phyloP scores from a whole-genome alignment of 2,797 vertebrate species.

The Heliangelus exortis region DNA sequence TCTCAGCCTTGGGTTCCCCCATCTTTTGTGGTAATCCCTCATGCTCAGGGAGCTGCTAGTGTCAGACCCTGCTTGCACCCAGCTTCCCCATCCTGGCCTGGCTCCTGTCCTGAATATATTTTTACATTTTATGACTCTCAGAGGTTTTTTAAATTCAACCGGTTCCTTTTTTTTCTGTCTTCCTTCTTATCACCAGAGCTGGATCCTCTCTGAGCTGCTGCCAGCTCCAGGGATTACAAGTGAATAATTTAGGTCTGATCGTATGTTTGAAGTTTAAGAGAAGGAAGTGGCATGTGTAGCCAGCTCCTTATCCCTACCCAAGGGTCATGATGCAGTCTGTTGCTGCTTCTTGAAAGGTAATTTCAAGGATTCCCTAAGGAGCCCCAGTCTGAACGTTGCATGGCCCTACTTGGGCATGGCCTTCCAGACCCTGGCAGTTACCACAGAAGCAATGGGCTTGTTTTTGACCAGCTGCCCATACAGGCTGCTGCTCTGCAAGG shows the following conservation, averaged over 20 bases:
- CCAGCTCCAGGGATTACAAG: slow-evolving; percentile 69
- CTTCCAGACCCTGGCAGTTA: not conserved
- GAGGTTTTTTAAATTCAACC: slow-evolving; percentile 78
- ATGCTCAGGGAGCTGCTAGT: not conserved
- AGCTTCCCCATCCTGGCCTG: not conserved
- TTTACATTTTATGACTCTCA: slow-evolving; percentile 66
- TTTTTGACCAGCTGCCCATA: not conserved
- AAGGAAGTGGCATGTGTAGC: not conserved
- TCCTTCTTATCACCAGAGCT: slow-evolving; percentile 75
- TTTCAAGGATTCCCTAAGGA: not conserved
- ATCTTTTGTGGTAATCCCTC: not conserved
- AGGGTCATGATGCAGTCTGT: not conserved
- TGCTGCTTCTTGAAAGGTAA: not conserved
- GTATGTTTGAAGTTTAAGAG: slow-evolving; percentile 72
- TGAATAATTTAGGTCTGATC: slow-evolving; percentile 77
- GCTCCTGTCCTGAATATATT: slow-evolving; percentile 61
- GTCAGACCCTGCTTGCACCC: not conserved
- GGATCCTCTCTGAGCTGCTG: slow-evolving; percentile 66
- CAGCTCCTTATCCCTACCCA: slow-evolving; percentile 9
- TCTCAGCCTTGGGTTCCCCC: not conserved
- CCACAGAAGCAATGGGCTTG: accelerated
- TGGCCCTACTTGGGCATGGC: not conserved
- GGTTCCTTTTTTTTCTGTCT: slow-evolving; percentile 48
- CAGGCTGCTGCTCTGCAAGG: not conserved
- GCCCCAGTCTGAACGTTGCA: not conserved